Evolutionary conservation across 2,113 vertebrate genomes (phyloP).

Genomic region (Megaceryle torquata): DNA sequence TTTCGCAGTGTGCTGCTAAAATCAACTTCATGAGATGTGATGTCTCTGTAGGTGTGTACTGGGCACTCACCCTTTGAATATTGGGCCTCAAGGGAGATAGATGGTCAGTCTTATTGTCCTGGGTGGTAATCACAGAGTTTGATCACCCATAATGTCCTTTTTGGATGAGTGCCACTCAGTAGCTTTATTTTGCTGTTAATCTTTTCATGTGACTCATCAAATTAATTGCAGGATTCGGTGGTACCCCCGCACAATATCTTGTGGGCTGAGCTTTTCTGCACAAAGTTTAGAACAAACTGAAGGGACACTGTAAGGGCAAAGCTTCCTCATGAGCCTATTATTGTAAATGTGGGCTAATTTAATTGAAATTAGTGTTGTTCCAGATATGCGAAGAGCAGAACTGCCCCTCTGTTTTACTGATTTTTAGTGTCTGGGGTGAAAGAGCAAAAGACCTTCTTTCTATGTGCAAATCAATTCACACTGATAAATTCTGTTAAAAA

Average conservation of each 20-base stretch:
- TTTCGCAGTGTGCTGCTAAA: neutral
- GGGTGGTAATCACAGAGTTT: neutral
- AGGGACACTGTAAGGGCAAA: neutral
- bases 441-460: neutral
- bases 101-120: neutral
- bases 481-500: neutral
- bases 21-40: neutral
- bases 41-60: neutral
- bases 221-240: neutral
- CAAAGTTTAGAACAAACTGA: neutral
- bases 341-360: neutral
- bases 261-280: neutral
- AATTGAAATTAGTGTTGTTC: neutral
- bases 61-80: neutral
- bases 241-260: neutral
- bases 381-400: neutral
- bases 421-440: neutral
- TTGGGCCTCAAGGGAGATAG: neutral
- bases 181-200: neutral
- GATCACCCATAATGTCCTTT: neutral
- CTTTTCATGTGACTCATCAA: neutral
- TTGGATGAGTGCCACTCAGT: neutral
- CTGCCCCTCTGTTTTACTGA: neutral
- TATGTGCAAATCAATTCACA: neutral
- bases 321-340: neutral